These are phyloP conservation scores for Syngnathus acus DNA, from an alignment of 2,797 vertebrate species.

Conservation along the genomic window DNA sequence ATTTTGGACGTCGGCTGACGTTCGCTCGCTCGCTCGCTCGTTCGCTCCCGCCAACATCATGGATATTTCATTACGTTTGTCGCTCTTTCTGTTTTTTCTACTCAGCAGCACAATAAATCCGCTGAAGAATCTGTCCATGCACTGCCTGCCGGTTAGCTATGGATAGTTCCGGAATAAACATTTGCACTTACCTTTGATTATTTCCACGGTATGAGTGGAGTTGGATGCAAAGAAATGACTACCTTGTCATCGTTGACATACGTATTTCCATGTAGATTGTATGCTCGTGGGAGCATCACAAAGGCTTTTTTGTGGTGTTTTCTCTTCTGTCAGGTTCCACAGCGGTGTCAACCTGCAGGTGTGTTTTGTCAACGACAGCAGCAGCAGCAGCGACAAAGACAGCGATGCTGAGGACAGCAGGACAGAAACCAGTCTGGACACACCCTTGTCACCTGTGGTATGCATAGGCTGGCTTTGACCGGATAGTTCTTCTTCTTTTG, in stretches of 20 bases:
- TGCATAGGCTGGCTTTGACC: background rate
- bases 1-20: background rate
- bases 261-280: no score
- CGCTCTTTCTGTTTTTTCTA: background rate
- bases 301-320: constrained; percentile 2
- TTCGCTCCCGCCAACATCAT: background rate
- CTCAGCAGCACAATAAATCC: background rate
- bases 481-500: no score
- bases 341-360: constrained; percentile 95
- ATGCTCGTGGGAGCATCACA: background rate
- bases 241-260: no score
- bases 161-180: no score
- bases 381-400: constrained; percentile 85
- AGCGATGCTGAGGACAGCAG: constrained; percentile 94
- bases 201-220: no score
- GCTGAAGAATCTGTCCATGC: background rate
- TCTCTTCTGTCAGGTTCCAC: constrained; percentile 67
- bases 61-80: background rate
- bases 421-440: constrained; percentile 93
- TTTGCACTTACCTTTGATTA: no score
- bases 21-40: background rate
- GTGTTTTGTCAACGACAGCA: constrained; percentile 94
- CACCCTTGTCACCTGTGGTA: constrained; percentile 89
- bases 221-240: no score
- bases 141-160: no score